Evolutionary conservation across 2,888 invertebrate genomes (phyloP).

Genomic region (Alcis repandata): DNA sequence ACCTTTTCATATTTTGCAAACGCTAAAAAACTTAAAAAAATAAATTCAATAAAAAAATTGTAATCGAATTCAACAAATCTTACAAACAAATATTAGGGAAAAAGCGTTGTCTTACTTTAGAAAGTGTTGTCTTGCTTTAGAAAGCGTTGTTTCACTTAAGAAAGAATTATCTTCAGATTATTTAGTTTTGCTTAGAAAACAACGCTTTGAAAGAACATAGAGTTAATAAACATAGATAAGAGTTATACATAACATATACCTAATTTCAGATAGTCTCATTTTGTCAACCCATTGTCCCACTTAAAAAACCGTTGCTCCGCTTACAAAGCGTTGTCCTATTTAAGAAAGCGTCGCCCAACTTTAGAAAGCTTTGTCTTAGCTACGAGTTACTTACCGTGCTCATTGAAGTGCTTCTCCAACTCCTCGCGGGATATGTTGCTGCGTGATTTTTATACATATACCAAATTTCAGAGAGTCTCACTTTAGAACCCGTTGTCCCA

Average conservation of each 20-base stretch:
- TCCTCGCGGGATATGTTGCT: conserved; percentile 93
- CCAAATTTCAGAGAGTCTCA: not conserved
- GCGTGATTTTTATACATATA: conserved; percentile 82
- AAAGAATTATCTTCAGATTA: too few relatives aligned
- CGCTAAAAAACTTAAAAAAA: conserved; percentile 4
- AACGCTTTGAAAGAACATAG: too few relatives aligned
- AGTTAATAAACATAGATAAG: too few relatives aligned
- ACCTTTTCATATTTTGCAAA: conserved; percentile 33
- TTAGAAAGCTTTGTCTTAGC: not conserved
- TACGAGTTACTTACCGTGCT: conserved; percentile 90
- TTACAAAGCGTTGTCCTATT: too few relatives aligned
- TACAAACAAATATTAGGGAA: too few relatives aligned
- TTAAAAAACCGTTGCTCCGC: not conserved
- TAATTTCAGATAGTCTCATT: too few relatives aligned
- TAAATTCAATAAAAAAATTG: not conserved
- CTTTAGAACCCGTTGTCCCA: not conserved
- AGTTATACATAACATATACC: too few relatives aligned
- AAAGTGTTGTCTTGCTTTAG: not conserved
- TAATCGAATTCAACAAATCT: too few relatives aligned
- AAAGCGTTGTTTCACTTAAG: not conserved
- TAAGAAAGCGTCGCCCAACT: not conserved
- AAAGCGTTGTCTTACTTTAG: not conserved
- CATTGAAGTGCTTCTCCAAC: conserved; percentile 95
- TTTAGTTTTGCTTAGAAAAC: too few relatives aligned
- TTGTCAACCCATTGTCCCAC: not conserved